Conservation (phyloP, 1,140 invertebrate genomes). For the Pentalonia nigronervosa region DNA sequence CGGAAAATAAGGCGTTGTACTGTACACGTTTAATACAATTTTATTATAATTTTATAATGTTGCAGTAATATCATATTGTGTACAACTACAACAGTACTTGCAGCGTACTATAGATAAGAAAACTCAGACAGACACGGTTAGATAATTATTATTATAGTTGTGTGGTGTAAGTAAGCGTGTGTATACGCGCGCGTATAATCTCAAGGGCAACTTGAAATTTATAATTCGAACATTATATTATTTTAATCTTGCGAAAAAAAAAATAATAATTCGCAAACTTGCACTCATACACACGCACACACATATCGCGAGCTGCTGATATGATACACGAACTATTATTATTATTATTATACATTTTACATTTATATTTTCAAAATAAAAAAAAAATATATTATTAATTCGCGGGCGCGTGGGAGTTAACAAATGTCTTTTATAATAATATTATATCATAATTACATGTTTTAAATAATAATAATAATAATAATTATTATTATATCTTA, state of each 20-base stretch:
- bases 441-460: too few relatives aligned
- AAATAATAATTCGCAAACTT: background rate
- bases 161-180: background rate
- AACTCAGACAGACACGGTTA: constrained; percentile 17
- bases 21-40: background rate
- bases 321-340: too few relatives aligned
- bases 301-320: background rate
- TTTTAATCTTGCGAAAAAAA: constrained; percentile 23
- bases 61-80: too few relatives aligned
- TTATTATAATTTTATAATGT: background rate
- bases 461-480: too few relatives aligned
- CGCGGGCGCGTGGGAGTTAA: background rate
- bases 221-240: constrained; percentile 27
- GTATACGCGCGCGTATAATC: background rate
- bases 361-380: too few relatives aligned
- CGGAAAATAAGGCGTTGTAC: background rate
- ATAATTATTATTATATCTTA: too few relatives aligned
- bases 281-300: background rate
- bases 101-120: constrained; percentile 16
- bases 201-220: constrained; percentile 51
- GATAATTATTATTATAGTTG: constrained; percentile 33
- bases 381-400: background rate
- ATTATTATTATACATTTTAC: too few relatives aligned
- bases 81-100: background rate
- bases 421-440: too few relatives aligned